These are phyloP conservation scores for Alauda arvensis DNA, from an alignment of 2,797 vertebrate genomes.

Conservation along the genomic window DNA sequence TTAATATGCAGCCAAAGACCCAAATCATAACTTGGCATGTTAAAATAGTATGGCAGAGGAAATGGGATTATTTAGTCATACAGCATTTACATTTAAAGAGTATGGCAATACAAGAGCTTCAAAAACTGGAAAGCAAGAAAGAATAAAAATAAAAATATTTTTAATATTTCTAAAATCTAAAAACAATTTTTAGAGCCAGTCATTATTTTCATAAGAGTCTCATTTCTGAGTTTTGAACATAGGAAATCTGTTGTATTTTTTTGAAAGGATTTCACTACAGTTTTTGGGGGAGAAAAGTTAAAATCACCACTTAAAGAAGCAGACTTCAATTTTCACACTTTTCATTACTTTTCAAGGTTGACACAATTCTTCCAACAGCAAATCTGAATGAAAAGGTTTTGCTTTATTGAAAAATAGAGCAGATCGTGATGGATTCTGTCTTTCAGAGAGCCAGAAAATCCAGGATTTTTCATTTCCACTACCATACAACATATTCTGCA, in stretches of 20 bases:
- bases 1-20: not conserved
- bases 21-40: not conserved
- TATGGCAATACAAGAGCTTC: not conserved
- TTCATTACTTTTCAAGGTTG: not conserved
- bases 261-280: not conserved
- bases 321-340: not conserved
- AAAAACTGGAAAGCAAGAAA: not conserved
- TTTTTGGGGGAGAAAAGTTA: not conserved
- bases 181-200: not conserved
- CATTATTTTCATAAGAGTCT: not conserved
- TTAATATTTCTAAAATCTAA: not conserved
- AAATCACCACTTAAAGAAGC: not conserved
- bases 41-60: not conserved
- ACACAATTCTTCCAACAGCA: not conserved
- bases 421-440: not conserved
- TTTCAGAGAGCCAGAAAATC: not conserved
- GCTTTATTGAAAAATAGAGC: not conserved
- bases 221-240: not conserved
- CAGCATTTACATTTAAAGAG: not conserved
- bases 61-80: not conserved
- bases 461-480: not conserved
- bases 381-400: not conserved
- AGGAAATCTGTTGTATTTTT: not conserved
- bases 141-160: not conserved
- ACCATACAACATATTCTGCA: not conserved